phyloP scores from a whole-genome alignment of 2,113 vertebrate genomes.

The Hypanus sabinus region DNA sequence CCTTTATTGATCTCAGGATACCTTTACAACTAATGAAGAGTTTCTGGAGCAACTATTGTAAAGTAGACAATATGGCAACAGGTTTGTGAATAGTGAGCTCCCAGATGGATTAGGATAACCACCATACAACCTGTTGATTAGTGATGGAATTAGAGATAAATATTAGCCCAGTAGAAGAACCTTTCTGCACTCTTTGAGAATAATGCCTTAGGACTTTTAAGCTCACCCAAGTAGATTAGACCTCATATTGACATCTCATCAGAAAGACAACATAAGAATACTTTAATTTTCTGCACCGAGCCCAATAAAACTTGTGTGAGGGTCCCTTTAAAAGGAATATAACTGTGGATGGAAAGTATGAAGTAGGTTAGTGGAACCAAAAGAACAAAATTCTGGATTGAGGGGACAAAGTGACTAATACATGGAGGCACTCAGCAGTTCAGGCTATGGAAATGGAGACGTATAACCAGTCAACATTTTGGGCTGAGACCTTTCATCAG shows the following conservation, averaged over 20 bases:
- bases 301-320: background rate
- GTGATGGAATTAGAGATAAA: background rate
- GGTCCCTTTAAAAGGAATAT: background rate
- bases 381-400: background rate
- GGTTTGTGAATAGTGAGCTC: background rate
- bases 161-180: background rate
- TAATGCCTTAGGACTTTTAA: background rate
- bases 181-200: background rate
- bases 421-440: background rate
- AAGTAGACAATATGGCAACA: background rate
- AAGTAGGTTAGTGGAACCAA: background rate
- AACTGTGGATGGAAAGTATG: background rate
- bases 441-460: too few relatives aligned
- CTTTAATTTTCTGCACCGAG: background rate
- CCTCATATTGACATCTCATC: too few relatives aligned
- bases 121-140: background rate
- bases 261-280: background rate
- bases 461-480: too few relatives aligned
- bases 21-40: background rate
- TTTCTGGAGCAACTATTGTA: background rate
- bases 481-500: too few relatives aligned
- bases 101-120: background rate
- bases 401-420: background rate
- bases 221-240: too few relatives aligned
- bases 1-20: background rate